Conservation (phyloP, 2,797 vertebrate genomes). For the Diplodus puntazzo region DNA sequence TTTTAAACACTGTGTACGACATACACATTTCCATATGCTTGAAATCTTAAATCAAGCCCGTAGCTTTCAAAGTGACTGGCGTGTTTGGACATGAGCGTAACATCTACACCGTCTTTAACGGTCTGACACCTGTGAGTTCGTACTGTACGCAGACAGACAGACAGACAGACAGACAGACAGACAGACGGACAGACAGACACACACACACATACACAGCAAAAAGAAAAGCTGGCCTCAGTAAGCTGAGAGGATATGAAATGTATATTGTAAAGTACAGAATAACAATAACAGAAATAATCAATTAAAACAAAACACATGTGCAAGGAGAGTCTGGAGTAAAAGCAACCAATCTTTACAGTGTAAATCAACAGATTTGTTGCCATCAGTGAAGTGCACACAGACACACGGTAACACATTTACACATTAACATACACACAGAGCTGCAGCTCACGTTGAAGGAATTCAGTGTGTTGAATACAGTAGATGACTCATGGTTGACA, state of each 20-base stretch:
- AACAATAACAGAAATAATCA: conserved; percentile 53
- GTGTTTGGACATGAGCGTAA: conserved; percentile 64
- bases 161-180: neutral
- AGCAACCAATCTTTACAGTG: conserved; percentile 73
- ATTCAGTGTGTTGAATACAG: conserved; percentile 75
- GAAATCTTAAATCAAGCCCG: conserved; percentile 9
- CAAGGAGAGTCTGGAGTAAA: conserved; percentile 69
- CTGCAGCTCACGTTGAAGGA: conserved; percentile 45
- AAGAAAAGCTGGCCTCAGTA: conserved; percentile 22
- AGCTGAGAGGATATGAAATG: conserved; percentile 70
- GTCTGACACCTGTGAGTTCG: neutral
- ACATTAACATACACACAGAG: conserved; percentile 44
- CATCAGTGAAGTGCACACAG: conserved; percentile 53
- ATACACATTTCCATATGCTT: conserved; percentile 36
- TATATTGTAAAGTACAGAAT: conserved; percentile 71
- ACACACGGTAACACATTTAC: conserved; percentile 35
- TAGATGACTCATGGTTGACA: conserved; percentile 62
- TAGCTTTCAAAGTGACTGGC: conserved; percentile 49
- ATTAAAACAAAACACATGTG: conserved; percentile 73
- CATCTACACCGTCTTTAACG: neutral
- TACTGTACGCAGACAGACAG: neutral
- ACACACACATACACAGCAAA: neutral
- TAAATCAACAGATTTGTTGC: conserved; percentile 63
- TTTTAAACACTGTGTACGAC: conserved; percentile 40
- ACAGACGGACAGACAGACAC: too few species aligned